These are phyloP conservation scores for Acanthurus tractus DNA, from an alignment of 2,797 vertebrate genomes.

Conservation along the genomic window DNA sequence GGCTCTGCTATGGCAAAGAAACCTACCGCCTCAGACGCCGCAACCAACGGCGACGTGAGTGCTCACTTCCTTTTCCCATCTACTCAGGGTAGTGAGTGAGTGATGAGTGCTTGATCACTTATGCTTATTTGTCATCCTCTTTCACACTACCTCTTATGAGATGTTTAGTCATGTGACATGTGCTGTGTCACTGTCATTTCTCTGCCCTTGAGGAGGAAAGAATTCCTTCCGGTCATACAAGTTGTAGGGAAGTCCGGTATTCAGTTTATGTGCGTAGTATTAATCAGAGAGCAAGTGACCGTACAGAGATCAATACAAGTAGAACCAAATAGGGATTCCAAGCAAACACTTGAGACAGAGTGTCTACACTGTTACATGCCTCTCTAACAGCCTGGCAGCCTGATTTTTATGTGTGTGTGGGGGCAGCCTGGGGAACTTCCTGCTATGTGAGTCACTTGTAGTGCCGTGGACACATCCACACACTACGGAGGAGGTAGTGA, in stretches of 20 bases:
- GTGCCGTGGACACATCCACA: conserved; percentile 74
- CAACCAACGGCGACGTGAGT: conserved; percentile 89
- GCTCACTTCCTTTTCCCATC: background rate
- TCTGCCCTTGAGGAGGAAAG: conserved; percentile 4
- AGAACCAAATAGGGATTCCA: conserved; percentile 71
- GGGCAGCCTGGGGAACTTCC: conserved; percentile 75
- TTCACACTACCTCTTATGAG: conserved; percentile 26
- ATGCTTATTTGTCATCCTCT: conserved; percentile 13
- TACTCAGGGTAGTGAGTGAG: background rate
- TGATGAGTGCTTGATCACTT: conserved; percentile 21
- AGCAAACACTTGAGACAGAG: conserved; percentile 20
- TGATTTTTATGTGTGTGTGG: conserved; percentile 58
- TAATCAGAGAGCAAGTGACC: conserved; percentile 9
- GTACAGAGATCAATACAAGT: conserved; percentile 16
- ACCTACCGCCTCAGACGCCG: conserved; percentile 93
- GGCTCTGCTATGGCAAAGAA: conserved; percentile 93
- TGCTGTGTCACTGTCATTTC: conserved; percentile 13
- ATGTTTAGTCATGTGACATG: conserved; percentile 37
- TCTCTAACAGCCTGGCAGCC: conserved; percentile 34
- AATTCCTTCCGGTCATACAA: conserved; percentile 13
- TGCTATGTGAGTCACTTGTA: conserved; percentile 81
- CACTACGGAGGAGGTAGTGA: conserved; percentile 80
- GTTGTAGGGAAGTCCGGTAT: conserved; percentile 58
- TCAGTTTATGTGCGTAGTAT: conserved; percentile 39
- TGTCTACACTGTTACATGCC: conserved; percentile 36